phyloP scores from a whole-genome alignment of 2,888 invertebrate species.

The Dorcus parallelipipedus region DNA sequence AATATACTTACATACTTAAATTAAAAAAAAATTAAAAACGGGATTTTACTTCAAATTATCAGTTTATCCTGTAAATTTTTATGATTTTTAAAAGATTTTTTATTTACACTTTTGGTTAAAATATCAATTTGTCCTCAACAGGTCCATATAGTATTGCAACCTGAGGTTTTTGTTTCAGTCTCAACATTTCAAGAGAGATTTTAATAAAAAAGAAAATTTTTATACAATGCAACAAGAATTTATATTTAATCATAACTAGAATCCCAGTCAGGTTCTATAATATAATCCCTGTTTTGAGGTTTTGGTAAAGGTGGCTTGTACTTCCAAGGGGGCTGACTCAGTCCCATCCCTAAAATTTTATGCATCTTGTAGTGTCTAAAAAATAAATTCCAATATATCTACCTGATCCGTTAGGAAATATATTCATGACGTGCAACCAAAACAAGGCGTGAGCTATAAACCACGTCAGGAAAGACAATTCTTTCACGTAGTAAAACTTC shows the following conservation, averaged over 20 bases:
- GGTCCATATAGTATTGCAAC: too few species aligned
- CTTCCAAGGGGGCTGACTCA: conserved; percentile 39
- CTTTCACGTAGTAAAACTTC: conserved; percentile 29
- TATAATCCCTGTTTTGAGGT: conserved; percentile 40
- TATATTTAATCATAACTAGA: conserved; percentile 21
- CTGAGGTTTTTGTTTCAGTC: too few species aligned
- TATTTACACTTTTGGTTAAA: too few species aligned
- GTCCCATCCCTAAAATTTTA: conserved; percentile 30
- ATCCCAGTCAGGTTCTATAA: conserved; percentile 47
- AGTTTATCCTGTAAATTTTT: too few species aligned
- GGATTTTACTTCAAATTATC: too few species aligned
- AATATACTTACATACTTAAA: too few species aligned
- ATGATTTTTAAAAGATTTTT: too few species aligned
- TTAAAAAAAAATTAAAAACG: too few species aligned
- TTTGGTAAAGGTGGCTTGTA: conserved; percentile 34
- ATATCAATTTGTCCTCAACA: too few species aligned
- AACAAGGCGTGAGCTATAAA: conserved; percentile 37
- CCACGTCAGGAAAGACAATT: conserved; percentile 32
- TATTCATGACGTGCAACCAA: conserved; percentile 34
- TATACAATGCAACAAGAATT: too few species aligned
- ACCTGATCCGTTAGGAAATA: conserved; percentile 40
- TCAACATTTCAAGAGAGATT: too few species aligned
- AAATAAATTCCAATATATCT: background rate
- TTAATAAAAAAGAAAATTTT: too few species aligned
- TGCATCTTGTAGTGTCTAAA: background rate